Conservation (phyloP, 2,113 vertebrate species). For the Hylia prasina region DNA sequence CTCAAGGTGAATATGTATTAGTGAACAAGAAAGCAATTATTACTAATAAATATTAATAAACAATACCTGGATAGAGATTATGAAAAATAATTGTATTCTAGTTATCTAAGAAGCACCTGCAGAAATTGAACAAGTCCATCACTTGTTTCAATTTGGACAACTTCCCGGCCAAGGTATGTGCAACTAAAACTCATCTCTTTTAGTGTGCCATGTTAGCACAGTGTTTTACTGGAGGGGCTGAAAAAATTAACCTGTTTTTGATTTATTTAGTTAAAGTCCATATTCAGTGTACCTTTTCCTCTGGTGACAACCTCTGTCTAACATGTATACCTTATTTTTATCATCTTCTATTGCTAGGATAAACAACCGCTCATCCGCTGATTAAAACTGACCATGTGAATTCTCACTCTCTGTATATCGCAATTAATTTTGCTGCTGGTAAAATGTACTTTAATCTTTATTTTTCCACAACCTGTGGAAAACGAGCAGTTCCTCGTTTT, state of each 20-base stretch:
- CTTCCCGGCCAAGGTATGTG: background rate
- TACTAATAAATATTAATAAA: slow-evolving; percentile 5
- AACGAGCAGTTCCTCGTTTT: background rate
- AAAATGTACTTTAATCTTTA: background rate
- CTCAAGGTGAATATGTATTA: background rate
- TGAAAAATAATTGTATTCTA: background rate
- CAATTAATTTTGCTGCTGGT: background rate
- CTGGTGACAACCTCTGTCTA: background rate
- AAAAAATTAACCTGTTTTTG: background rate
- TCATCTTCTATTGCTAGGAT: background rate
- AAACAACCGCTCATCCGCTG: background rate
- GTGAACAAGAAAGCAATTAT: slow-evolving; percentile 23
- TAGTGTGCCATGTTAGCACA: background rate
- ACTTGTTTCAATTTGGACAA: background rate
- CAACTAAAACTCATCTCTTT: background rate
- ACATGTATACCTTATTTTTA: background rate
- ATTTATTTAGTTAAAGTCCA: slow-evolving; percentile 7
- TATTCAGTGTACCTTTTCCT: background rate
- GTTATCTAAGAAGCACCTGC: background rate
- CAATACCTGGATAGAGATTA: background rate
- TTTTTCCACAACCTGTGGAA: background rate
- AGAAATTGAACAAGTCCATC: background rate
- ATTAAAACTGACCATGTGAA: background rate
- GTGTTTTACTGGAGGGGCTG: background rate
- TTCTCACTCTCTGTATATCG: background rate